Conservation (phyloP, 2,797 vertebrate genomes). For the Pipistrellus kuhlii region DNA sequence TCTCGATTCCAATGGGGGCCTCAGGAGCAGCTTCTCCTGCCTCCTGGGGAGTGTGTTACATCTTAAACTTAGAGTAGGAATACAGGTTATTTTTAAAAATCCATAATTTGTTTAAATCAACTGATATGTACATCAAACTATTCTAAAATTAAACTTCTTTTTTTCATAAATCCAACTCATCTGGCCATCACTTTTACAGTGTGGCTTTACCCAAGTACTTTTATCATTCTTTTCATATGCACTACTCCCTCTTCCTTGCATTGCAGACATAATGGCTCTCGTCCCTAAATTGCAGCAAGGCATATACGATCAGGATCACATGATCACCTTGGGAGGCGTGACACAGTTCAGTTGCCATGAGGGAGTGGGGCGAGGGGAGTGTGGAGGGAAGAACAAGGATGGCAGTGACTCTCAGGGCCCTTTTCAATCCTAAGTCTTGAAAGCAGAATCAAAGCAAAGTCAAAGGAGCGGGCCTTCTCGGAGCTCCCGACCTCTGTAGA, state of each 20-base stretch:
- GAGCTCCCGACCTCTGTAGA: not conserved
- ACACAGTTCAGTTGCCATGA: not conserved
- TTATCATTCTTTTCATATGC: not conserved
- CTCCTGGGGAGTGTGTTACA: not conserved
- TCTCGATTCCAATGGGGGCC: rapidly evolving
- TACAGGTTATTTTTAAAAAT: not conserved
- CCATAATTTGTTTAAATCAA: not conserved
- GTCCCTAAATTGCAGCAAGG: not conserved
- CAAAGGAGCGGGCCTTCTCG: not conserved
- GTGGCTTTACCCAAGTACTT: not conserved
- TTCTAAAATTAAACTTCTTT: not conserved
- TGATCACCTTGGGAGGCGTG: not conserved
- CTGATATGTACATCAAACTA: not conserved
- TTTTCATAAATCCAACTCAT: not conserved
- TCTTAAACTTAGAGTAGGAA: not conserved
- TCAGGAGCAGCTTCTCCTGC: no score
- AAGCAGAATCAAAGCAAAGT: not conserved
- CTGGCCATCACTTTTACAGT: not conserved
- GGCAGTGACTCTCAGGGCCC: not conserved
- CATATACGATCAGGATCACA: rapidly evolving
- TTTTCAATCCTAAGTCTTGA: not conserved
- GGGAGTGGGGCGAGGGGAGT: no score
- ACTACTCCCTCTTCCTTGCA: no score
- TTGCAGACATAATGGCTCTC: not conserved
- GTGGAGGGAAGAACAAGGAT: not conserved